Evolutionary conservation across 2,888 invertebrate species (phyloP).

Genomic region (Ormyrus rosae): DNA sequence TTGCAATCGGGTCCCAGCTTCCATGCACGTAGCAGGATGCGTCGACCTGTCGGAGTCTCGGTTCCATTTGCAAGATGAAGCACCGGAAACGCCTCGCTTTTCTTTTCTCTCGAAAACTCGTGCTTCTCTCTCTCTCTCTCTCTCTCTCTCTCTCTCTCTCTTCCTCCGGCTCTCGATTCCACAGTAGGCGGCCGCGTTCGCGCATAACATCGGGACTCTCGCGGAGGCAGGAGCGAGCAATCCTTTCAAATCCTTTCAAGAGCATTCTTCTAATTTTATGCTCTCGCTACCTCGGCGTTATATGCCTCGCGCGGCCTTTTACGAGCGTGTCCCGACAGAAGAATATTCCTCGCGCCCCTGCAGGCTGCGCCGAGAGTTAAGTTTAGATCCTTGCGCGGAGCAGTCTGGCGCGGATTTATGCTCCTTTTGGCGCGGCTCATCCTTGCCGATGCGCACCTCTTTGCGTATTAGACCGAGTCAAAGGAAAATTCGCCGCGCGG

Average conservation of each 20-base stretch:
- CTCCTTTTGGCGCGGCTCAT: conserved; percentile 31
- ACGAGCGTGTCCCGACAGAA: conserved; percentile 59
- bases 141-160: conserved; percentile 9
- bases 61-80: conserved; percentile 57
- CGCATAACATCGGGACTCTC: conserved; percentile 29
- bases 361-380: too few relatives aligned
- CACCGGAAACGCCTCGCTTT: conserved; percentile 57
- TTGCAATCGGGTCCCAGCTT: neutral
- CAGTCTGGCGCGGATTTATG: conserved; percentile 60
- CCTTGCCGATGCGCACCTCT: neutral
- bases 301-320: conserved; percentile 60
- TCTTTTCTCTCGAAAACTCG: conserved; percentile 49
- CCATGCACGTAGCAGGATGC: neutral
- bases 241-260: conserved; percentile 66
- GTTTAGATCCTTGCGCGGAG: too few relatives aligned
- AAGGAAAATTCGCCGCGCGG: conserved; percentile 18
- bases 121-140: conserved; percentile 44
- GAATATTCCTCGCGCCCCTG: neutral
- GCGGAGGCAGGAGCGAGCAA: conserved; percentile 54
- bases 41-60: neutral
- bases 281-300: conserved; percentile 61
- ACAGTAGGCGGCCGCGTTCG: neutral
- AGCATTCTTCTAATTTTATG: conserved; percentile 71
- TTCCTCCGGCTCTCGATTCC: neutral
- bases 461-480: conserved; percentile 39